phyloP scores from a whole-genome alignment of 1,140 invertebrate genomes.

The Trigoniulus corallinus region DNA sequence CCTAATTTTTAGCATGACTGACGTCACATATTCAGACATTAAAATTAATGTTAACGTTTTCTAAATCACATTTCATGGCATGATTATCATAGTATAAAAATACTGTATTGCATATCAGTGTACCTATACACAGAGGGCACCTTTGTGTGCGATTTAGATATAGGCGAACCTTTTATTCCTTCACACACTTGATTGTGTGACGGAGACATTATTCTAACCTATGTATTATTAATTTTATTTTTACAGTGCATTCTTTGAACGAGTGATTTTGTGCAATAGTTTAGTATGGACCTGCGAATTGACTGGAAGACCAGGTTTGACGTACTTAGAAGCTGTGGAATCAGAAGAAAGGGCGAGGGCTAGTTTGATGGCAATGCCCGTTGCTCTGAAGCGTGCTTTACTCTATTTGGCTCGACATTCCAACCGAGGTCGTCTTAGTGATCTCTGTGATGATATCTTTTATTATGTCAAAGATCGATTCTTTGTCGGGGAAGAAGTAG shows the following conservation, averaged over 20 bases:
- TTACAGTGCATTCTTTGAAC: conserved; percentile 82
- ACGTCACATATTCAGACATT: too few relatives aligned
- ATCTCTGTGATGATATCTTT: conserved; percentile 77
- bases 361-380: conserved; percentile 59
- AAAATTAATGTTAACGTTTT: too few relatives aligned
- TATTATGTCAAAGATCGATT: conserved; percentile 71
- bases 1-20: too few relatives aligned
- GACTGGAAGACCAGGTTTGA: conserved; percentile 77
- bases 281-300: conserved; percentile 89
- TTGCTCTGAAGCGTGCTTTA: conserved; percentile 61
- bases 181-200: too few relatives aligned
- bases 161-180: too few relatives aligned
- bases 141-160: too few relatives aligned
- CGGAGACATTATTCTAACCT: too few relatives aligned
- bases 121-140: too few relatives aligned
- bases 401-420: conserved; percentile 65
- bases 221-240: too few relatives aligned
- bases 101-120: too few relatives aligned
- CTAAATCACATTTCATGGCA: too few relatives aligned
- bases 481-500: conserved; percentile 78
- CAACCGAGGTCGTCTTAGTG: conserved; percentile 58
- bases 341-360: conserved; percentile 67
- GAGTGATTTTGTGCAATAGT: conserved; percentile 87
- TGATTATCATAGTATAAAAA: too few relatives aligned
- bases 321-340: conserved; percentile 78